phyloP scores from a whole-genome alignment of 2,113 vertebrate species.

The Ameiurus melas region DNA sequence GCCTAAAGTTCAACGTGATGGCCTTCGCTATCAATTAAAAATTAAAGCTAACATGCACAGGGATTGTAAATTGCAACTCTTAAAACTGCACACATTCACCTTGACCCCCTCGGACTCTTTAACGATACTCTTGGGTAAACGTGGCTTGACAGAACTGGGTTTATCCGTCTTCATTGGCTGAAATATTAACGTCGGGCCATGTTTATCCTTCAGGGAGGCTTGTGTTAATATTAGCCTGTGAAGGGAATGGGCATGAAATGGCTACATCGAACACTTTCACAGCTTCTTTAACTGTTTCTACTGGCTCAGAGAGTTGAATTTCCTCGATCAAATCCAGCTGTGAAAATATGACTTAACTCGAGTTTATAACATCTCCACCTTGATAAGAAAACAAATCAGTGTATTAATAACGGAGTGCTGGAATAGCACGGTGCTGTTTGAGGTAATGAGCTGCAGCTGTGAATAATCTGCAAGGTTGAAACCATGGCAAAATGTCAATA shows the following conservation, averaged over 20 bases:
- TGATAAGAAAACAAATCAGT: conserved; percentile 23
- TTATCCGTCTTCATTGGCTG: not conserved
- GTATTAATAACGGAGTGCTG: conserved; percentile 25
- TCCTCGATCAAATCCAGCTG: conserved; percentile 45
- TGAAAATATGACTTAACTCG: conserved; percentile 42
- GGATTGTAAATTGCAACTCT: conserved; percentile 10
- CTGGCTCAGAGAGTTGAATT: conserved; percentile 7
- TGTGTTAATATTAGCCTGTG: conserved; percentile 38
- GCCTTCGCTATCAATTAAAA: conserved; percentile 5
- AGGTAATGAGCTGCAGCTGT: conserved; percentile 10
- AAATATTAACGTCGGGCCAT: conserved; percentile 29
- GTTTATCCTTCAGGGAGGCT: conserved; percentile 29
- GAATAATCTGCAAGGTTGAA: not conserved
- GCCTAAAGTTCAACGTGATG: not conserved
- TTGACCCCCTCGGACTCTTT: not conserved
- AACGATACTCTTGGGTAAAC: conserved; percentile 28
- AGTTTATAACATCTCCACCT: conserved; percentile 14
- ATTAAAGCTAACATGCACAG: not conserved
- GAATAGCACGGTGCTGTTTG: not conserved
- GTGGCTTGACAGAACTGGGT: conserved; percentile 11
- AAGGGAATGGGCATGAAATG: not conserved
- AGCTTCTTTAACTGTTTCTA: conserved; percentile 46
- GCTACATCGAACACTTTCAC: conserved; percentile 5
- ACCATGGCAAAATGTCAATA: not conserved
- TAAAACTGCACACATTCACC: conserved; percentile 1